A percentile compares a stretch with the other conserved stretches of the same genome.
Evolutionary conservation across 2,113 vertebrate species (phyloP).

Genomic region (Leptobrachium leishanense): DNA sequence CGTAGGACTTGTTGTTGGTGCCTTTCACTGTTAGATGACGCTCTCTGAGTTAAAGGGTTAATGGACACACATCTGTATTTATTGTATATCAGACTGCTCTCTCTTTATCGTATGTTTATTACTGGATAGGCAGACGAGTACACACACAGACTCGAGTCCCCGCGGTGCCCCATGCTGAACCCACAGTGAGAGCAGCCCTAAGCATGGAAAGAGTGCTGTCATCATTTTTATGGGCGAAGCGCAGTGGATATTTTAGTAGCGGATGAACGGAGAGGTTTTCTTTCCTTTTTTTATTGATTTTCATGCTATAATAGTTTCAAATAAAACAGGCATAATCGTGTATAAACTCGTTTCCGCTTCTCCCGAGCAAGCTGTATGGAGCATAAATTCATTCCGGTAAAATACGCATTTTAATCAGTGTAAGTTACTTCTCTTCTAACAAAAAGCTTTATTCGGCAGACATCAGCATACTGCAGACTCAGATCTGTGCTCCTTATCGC

Average conservation of each 20-base stretch:
- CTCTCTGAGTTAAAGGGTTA: not conserved
- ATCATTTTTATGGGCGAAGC: not conserved
- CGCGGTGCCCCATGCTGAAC: constrained; percentile 1
- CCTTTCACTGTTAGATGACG: no score
- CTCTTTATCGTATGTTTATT: not conserved
- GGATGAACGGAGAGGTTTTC: not conserved
- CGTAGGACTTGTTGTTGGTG: no score
- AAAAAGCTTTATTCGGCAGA: no score
- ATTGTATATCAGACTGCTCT: not conserved
- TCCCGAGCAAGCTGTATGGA: no score
- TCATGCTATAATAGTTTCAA: not conserved
- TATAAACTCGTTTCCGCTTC: not conserved
- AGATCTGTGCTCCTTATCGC: no score
- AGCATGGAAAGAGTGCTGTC: constrained; percentile 35
- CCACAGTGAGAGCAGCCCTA: not conserved
- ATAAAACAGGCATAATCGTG: not conserved
- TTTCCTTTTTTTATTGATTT: not conserved
- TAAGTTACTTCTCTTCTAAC: no score
- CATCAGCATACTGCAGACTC: no score
- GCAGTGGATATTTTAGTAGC: constrained; percentile 10
- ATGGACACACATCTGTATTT: not conserved
- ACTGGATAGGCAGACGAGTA: not conserved
- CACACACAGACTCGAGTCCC: not conserved
- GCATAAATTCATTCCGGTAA: no score
- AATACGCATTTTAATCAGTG: no score